A percentile compares a stretch with the other conserved stretches of the same genome.
Conservation (phyloP, 2,797 vertebrate species). For the Ciconia nigra region DNA sequence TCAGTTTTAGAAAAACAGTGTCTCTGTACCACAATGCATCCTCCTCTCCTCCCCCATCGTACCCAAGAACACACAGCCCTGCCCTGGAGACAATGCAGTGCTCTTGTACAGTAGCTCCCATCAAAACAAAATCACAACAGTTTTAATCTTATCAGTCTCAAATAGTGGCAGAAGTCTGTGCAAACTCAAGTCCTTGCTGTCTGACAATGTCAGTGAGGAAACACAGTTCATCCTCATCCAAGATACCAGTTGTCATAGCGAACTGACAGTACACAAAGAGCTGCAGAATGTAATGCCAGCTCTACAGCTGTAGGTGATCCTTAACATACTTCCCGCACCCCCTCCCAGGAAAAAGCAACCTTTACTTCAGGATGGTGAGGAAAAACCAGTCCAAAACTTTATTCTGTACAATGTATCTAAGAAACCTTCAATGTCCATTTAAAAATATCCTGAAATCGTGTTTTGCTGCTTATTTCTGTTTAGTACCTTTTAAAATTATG, state of each 20-base stretch:
- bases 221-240: not conserved
- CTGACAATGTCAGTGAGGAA: conserved; percentile 19
- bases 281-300: not conserved
- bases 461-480: not conserved
- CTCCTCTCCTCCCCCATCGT: rapidly evolving
- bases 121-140: not conserved
- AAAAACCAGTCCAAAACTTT: not conserved
- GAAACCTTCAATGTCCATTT: not conserved
- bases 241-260: not conserved
- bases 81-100: not conserved
- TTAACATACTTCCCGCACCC: not conserved
- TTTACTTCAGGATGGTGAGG: not conserved
- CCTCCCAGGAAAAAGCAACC: not conserved
- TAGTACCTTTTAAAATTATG: not conserved
- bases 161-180: conserved; percentile 1
- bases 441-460: not conserved
- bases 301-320: not conserved
- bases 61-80: not conserved
- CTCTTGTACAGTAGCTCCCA: not conserved
- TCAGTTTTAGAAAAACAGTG: not conserved
- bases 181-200: not conserved
- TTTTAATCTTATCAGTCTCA: not conserved
- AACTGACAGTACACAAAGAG: not conserved
- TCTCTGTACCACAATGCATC: not conserved
- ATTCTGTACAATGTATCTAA: not conserved